Evolutionary conservation across 1,140 invertebrate genomes (phyloP), one percentile per base, ranked within the genome.

Genomic region (Acromyrmex heyeri): DNA sequence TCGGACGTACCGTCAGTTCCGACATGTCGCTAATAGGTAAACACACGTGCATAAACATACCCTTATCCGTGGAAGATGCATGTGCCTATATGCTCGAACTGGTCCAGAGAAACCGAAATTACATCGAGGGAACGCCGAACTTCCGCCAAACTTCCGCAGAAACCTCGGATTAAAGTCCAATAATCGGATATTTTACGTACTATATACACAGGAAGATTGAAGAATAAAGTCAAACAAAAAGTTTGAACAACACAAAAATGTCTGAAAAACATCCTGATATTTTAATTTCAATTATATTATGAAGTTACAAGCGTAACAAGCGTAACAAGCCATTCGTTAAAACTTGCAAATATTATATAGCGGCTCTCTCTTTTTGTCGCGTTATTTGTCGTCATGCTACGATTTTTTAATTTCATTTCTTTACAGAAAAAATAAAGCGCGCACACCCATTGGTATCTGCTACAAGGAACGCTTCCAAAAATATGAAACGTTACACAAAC

Each of bases 21-120:
- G 57, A 89, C 88, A 55, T 83, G 78, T 90, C 65, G 78, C 78
- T 90, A 89, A 89, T 90, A 89, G 88, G 77, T 89, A 90, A 87
- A 89, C 88, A 87, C 77, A 87, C 85, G 85, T 85, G 88, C 72
- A 87, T 90, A 89, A 89, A 87, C 88, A 87, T 78, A 72, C 59
- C 57, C 55, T 67, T 61, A 67, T n/a, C 12, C 57, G 3, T 18
- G 64, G 82, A 86, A 69, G 75, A 72, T 75, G 85, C 61, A 87
- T 44, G 44, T 48, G 44, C 75, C 81, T 90, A 70, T 88, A 73
- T 73, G 72, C 24, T 61, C 57, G 62, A 83, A 83, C 27, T 34
- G 82, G 70, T 86, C 61, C 88, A 44, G 73, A 89, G 83, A 75
- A 90, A 87, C 88, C 75, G 61, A 82, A 83, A 72, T 61, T 75